Base-by-base conservation (phyloP, 1,140 invertebrate species). In the Colletes latitarsis region DNA sequence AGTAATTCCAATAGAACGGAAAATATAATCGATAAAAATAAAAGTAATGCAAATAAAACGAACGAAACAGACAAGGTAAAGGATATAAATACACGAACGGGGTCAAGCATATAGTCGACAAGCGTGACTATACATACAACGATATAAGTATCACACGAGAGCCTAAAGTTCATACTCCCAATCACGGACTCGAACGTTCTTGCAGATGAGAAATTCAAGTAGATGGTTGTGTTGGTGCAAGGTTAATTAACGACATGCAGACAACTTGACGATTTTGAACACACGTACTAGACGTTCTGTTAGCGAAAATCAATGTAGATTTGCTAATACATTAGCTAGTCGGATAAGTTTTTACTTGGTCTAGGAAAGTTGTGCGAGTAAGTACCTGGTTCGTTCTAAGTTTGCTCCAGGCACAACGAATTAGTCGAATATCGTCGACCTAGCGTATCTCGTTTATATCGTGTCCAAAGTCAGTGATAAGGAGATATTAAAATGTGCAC, bases 201-300 rank as follows among this genome's bases (percentile, higher is more conserved):
- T 46, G 41, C 46, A 21, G 63, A 55, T 57, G 53, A 68, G 74
- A 68, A 57, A 68, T 55, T 46, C 41, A 17, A 43, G 41, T 43
- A n/a, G 60, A 58, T 15, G 63, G 19, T 19, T n/a, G 52, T 77
- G 46, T 53, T 55, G 49, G 68, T 53, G 76, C 21, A 19, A 67
- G 62, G 43, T 75, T 74, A 66, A 80, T 80, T 74, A 74, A 75
- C 43, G 39, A 67, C 55, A 49, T 43, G 21, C 14, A 12, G 49
- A 57, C 60, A 69, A 43, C 17, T 43, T 60, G 64, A 39, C 53
- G 64, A 49, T 69, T 69, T 58, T n/a, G 55, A 17, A 64, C 72
- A 74, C 58, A 46, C 43, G 46, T 74, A 60, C n/a, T 17, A 30
- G 53, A 60, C 43, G n/a, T 68, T 53, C 19, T 52, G 12, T 15